These are phyloP conservation scores for Drosophila rhopaloa DNA, from an alignment of 1,140 invertebrate genomes.

Conservation along the genomic window DNA sequence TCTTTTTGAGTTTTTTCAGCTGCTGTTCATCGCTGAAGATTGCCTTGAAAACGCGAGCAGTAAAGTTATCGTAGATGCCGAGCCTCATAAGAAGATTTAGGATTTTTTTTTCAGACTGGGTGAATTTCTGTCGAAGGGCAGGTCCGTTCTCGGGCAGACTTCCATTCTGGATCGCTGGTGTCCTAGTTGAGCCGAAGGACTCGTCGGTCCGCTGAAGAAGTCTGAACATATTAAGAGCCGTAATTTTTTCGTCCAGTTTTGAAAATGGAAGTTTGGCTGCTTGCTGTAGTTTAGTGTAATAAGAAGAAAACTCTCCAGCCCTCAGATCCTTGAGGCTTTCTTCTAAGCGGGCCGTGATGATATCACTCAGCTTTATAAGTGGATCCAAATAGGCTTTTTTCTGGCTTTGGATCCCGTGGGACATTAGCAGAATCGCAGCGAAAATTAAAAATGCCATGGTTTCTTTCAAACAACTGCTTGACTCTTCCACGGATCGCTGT, in stretches of 20 bases:
- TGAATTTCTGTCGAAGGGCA: background rate
- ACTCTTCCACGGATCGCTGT: background rate
- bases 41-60: conserved; percentile 24
- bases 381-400: background rate
- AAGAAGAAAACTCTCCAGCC: background rate
- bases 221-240: conserved; percentile 23
- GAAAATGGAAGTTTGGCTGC: conserved; percentile 30
- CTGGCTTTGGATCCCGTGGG: conserved; percentile 2
- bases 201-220: background rate
- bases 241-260: conserved; percentile 50
- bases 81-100: conserved; percentile 29
- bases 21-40: conserved; percentile 46
- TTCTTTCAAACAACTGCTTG: background rate
- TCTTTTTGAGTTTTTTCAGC: conserved; percentile 31
- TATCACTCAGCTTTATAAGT: background rate
- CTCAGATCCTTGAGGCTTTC: conserved; percentile 5
- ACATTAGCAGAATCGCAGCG: background rate
- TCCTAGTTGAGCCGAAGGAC: background rate
- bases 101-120: conserved; percentile 21
- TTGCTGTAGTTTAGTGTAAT: conserved; percentile 11
- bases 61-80: conserved; percentile 37
- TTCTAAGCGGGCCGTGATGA: conserved; percentile 41
- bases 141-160: background rate
- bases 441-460: conserved; percentile 6
- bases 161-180: background rate